phyloP scores from a whole-genome alignment of 2,113 vertebrate genomes.

The Tetraodon nigroviridis region DNA sequence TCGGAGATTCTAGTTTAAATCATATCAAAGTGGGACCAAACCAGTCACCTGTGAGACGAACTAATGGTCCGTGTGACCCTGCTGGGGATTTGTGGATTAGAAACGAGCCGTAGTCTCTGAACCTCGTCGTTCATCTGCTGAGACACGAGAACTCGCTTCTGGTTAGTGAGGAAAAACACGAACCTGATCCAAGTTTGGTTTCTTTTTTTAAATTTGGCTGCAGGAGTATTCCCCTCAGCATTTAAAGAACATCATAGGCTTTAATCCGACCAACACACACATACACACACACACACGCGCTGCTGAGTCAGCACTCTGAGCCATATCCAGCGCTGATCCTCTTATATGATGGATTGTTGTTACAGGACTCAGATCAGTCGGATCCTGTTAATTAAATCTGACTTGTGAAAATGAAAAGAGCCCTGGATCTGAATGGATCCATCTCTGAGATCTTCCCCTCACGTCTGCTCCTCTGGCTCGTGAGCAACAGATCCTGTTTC shows the following conservation, averaged over 20 bases:
- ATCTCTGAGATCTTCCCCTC: too few relatives aligned
- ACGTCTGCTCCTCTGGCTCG: too few relatives aligned
- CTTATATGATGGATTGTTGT: slow-evolving; percentile 43
- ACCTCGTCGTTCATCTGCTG: slow-evolving; percentile 18
- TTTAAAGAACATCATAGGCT: slow-evolving; percentile 29
- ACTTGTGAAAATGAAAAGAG: slow-evolving; percentile 16
- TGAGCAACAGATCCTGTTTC: too few relatives aligned
- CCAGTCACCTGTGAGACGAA: slow-evolving; percentile 16
- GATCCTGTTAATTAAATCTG: slow-evolving; percentile 19
- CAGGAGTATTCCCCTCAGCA: slow-evolving; percentile 20
- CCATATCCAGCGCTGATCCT: slow-evolving; percentile 70
- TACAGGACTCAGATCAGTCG: slow-evolving; percentile 49
- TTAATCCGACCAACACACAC: slow-evolving; percentile 8
- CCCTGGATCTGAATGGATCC: slow-evolving; percentile 16
- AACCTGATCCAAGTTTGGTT: background rate
- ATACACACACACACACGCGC: slow-evolving; percentile 8
- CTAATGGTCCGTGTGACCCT: slow-evolving; percentile 56
- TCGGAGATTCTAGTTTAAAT: background rate
- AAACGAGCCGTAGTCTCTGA: slow-evolving; percentile 34
- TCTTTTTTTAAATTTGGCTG: background rate
- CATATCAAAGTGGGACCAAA: slow-evolving; percentile 20
- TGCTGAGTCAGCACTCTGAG: slow-evolving; percentile 66
- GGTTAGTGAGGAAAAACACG: slow-evolving; percentile 4
- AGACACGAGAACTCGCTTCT: background rate
- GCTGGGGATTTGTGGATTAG: slow-evolving; percentile 73